Base-by-base conservation (phyloP, 2,113 vertebrate genomes). In the Psilopogon haemacephalus region DNA sequence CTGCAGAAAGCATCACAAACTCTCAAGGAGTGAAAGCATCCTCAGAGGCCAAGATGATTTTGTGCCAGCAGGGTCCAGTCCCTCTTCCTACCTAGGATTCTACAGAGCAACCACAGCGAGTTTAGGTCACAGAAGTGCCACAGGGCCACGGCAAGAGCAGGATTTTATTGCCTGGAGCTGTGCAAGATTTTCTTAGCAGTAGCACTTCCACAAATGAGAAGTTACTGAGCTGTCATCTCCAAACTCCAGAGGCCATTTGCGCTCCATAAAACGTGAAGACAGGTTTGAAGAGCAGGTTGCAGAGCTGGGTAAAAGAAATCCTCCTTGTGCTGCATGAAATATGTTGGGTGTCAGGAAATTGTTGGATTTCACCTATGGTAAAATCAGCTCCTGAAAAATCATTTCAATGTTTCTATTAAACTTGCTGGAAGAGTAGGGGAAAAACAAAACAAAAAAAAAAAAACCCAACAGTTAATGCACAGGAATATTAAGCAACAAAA, bases 71-170 rank as follows among this genome's bases (percentile, higher is more conserved):
- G 24, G 15, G 2, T 58, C 37, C 24, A 15, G 2, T 58, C 37
- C 24, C 11, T 38, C 24, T 24, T 20, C 10, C 16, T 2, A 17
- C 14, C 40, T 23, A 28, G 16, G 12, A 5, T 52, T 35, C 46
- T 12, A 0, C 4, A 6, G 46, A 67, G 30, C 24, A 72, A 17
- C 8, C 24, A 8, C 1, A 6, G 8, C 0, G 3, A 19, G 9
- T 9, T 60, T 15, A 8, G 33, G 19, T 12, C 30, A 14, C 42
- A 42, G 42, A 59, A 38, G 15, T 35, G 13, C 46, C 52, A 19
- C 0, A 1, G 24, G 40, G 28, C 16, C 0, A 1, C 7, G 9
- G n/a, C 9, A 38, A 73, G 28, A 58, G 54, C 6, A 54, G 35
- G 55, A 19, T 30, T 82, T 38, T 86, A 12, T 73, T 72, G n/a